These are phyloP conservation scores for Chanos chanos DNA, from an alignment of 2,797 vertebrate genomes.

Conservation along the genomic window DNA sequence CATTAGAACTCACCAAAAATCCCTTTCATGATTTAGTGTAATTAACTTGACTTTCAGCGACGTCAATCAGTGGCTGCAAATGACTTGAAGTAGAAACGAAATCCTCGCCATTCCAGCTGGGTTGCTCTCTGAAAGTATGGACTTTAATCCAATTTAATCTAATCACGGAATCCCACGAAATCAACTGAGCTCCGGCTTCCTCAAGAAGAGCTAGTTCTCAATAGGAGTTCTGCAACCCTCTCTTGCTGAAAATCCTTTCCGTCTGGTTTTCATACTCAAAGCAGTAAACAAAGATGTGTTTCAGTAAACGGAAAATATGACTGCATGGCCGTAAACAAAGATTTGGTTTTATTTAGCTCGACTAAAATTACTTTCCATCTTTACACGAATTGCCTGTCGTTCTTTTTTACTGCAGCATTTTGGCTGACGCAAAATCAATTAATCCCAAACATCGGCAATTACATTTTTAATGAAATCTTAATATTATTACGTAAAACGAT, in stretches of 20 bases:
- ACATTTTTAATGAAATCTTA: too few relatives aligned
- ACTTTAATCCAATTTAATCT: slow-evolving; percentile 62
- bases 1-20: slow-evolving; percentile 2
- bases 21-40: slow-evolving; percentile 52
- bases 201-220: slow-evolving; percentile 19
- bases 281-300: background rate
- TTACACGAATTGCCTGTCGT: too few relatives aligned
- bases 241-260: too few relatives aligned
- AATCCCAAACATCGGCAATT: too few relatives aligned
- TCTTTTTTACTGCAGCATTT: too few relatives aligned
- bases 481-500: too few relatives aligned
- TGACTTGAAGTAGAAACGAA: slow-evolving; percentile 41
- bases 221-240: background rate
- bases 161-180: slow-evolving; percentile 52
- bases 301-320: background rate
- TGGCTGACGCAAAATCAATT: too few relatives aligned
- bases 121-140: slow-evolving; percentile 50
- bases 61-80: slow-evolving; percentile 59
- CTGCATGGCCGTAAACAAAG: too few relatives aligned
- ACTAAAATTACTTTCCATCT: too few relatives aligned
- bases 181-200: slow-evolving; percentile 49
- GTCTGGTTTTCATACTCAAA: background rate
- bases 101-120: slow-evolving; percentile 49
- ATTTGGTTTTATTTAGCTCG: too few relatives aligned
- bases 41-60: slow-evolving; percentile 66